Base-by-base conservation (phyloP, 1,140 invertebrate species). In the Hycleus cichorii region DNA sequence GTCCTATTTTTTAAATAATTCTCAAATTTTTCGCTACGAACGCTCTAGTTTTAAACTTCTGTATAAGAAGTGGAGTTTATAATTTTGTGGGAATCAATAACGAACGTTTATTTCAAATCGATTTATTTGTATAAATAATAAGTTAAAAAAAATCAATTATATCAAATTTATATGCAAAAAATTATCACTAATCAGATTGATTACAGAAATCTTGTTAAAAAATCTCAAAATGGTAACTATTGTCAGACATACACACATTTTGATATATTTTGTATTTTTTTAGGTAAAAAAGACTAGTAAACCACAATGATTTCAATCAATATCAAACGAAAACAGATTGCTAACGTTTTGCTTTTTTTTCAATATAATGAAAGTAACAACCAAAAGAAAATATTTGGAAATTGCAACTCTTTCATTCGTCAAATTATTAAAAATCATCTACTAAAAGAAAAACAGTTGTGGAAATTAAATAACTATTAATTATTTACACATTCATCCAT, bases 171-270 rank as follows among this genome's bases (percentile, higher is more conserved):
- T 61, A 57, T 61, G 56, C 47, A 32, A 32, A 57, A 60, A 61
- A 61, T 61, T 57, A 61, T 61, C 59, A 61, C 54, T 61, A 57
- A 57, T 51, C 57, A 53, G 50, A 60, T 49, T 55, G 52, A 60
- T 52, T 45, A 32, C 32, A 32, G 32, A 32, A 32, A 32, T 32
- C 4, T 32, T 32, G 32, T 32, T 32, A 4, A 32, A 32, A 32
- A 32, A 32, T 32, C 32, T 32, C 32, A 32, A 32, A 52, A 57
- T 61, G 60, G 60, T 62, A 62, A 58, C 60, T 62, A 62, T 62
- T 62, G 60, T 62, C 60, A 49, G 44, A 54, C 55, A 54, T 62
- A 42, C 60, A 62, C 57, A 59, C 39, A 59, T 40, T 51, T 11
- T n/a, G 51, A 39, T 61, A 57, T 42, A 42, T 42, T 42, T 42